phyloP scores from a whole-genome alignment of 2,888 invertebrate species.

The Eueremaeus valkanovi region DNA sequence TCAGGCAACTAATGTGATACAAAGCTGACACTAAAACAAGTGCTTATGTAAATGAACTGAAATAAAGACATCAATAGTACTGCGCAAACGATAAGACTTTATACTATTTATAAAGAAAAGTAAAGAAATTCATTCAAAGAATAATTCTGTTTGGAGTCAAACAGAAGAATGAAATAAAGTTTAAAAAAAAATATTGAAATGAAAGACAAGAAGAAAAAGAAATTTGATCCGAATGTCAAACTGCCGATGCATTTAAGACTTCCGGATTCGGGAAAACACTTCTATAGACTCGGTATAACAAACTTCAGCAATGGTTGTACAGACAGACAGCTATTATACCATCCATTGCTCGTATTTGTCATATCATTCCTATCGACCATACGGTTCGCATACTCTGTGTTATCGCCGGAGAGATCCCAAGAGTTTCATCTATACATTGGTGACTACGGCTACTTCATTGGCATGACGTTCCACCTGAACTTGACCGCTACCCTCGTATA shows the following conservation, averaged over 20 bases:
- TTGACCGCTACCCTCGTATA: not conserved
- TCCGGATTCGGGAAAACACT: not conserved
- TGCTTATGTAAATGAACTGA: no score
- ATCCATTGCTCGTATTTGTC: not conserved
- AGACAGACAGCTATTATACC: not conserved
- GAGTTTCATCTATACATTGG: slow-evolving; percentile 17
- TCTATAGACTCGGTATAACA: not conserved
- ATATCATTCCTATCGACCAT: not conserved
- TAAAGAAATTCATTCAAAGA: no score
- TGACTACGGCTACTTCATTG: slow-evolving; percentile 33
- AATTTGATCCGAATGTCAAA: not conserved
- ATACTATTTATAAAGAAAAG: no score
- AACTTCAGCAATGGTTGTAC: not conserved
- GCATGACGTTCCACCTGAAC: slow-evolving; percentile 32
- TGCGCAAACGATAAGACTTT: no score
- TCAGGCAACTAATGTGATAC: no score
- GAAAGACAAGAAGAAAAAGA: no score
- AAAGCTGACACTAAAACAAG: no score
- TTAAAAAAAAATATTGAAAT: no score
- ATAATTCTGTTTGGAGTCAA: no score
- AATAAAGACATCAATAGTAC: no score
- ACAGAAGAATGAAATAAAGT: no score
- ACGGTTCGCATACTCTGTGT: not conserved
- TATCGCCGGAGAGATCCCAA: not conserved
- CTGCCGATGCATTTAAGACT: not conserved